phyloP scores from a whole-genome alignment of 2,797 vertebrate genomes.

The Mus spretus region DNA sequence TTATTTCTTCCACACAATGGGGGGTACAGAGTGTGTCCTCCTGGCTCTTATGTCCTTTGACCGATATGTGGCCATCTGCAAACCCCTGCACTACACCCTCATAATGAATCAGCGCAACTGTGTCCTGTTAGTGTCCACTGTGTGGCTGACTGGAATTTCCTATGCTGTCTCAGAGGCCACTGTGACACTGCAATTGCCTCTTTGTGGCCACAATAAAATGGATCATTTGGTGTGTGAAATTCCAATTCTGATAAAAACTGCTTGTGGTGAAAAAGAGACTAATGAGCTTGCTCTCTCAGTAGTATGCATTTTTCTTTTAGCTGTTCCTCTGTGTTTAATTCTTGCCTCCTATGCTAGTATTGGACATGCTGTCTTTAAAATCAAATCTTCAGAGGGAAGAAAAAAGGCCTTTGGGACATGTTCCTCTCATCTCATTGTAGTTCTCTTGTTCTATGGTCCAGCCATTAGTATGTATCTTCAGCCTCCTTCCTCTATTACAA shows the following conservation, averaged over 20 bases:
- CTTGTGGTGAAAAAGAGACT: constrained; percentile 46
- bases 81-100: no score
- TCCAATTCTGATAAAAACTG: constrained; percentile 71
- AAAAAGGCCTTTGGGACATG: constrained; percentile 79
- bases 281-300: constrained; percentile 68
- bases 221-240: constrained; percentile 80
- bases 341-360: constrained; percentile 77
- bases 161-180: constrained; percentile 57
- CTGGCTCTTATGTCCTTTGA: constrained; percentile 77
- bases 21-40: constrained; percentile 72
- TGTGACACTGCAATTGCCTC: constrained; percentile 30
- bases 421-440: constrained; percentile 78
- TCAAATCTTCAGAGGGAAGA: constrained; percentile 60
- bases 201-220: constrained; percentile 62
- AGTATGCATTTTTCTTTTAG: constrained; percentile 58
- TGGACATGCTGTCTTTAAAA: constrained; percentile 63
- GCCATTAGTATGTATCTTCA: constrained; percentile 79
- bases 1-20: constrained; percentile 22
- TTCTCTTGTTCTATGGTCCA: constrained; percentile 79
- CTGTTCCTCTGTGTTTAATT: constrained; percentile 82
- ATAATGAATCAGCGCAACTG: no score
- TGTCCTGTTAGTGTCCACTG: no score
- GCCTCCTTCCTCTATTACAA: constrained; percentile 27
- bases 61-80: background rate
- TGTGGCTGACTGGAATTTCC: background rate